phyloP scores from a whole-genome alignment of 92 coral and sea anemone species.

The Plumapathes pennacea region DNA sequence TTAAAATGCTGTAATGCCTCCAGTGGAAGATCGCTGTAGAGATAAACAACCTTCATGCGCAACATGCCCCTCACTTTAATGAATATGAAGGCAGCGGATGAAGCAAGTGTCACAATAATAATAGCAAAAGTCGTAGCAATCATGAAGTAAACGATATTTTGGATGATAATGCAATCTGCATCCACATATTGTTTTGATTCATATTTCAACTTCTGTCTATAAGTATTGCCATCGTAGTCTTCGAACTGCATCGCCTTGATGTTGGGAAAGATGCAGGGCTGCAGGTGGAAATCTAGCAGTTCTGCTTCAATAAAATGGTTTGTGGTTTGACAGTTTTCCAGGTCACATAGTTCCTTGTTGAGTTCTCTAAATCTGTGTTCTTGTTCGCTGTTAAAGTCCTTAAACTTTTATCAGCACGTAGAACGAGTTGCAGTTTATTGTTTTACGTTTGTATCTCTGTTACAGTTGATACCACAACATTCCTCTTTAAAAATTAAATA shows the following conservation, averaged over 20 bases:
- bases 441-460: too few species aligned
- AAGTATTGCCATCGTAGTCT: constrained; percentile 48
- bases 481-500: too few species aligned
- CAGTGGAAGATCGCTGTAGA: constrained; percentile 61
- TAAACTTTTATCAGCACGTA: too few species aligned
- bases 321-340: constrained; percentile 15
- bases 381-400: constrained; percentile 55
- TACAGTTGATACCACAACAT: too few species aligned
- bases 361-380: constrained; percentile 38
- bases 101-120: constrained; percentile 11
- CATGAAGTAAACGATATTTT: constrained; percentile 60
- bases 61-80: constrained; percentile 76
- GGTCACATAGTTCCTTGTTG: constrained; percentile 46
- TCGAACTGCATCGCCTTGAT: constrained; percentile 38
- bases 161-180: constrained; percentile 62
- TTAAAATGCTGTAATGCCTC: constrained; percentile 50
- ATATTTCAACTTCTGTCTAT: constrained; percentile 55
- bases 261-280: constrained; percentile 56
- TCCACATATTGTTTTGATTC: constrained; percentile 77
- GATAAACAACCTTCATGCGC: constrained; percentile 49
- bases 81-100: constrained; percentile 43
- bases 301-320: constrained; percentile 22
- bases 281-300: constrained; percentile 42
- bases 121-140: constrained; percentile 25
- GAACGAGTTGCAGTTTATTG: too few species aligned